phyloP scores from a whole-genome alignment of 2,113 vertebrate species.

The Naja naja region DNA sequence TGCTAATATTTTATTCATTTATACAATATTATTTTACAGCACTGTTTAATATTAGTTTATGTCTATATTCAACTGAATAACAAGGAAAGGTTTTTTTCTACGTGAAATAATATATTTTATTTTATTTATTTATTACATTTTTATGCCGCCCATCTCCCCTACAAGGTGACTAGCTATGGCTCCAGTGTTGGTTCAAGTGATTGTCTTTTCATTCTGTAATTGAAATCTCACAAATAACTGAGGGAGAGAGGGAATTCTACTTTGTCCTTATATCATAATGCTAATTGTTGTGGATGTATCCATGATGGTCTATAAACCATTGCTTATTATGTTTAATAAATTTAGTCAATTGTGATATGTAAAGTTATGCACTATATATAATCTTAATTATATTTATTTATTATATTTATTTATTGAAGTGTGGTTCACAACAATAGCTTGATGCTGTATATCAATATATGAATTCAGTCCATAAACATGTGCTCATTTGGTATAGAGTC shows the following conservation, averaged over 20 bases:
- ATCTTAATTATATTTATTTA: not conserved
- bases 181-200: too few relatives aligned
- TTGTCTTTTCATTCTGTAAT: not conserved
- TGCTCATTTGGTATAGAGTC: not conserved
- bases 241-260: not conserved
- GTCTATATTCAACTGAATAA: not conserved
- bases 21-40: not conserved
- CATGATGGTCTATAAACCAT: not conserved
- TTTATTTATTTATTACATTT: not conserved
- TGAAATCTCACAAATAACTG: not conserved
- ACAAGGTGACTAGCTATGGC: conserved; percentile 2
- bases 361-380: not conserved
- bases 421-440: not conserved
- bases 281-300: not conserved
- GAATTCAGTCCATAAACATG: not conserved
- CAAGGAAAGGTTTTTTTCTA: not conserved
- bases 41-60: not conserved
- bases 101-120: not conserved
- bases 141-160: not conserved
- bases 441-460: not conserved
- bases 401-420: not conserved
- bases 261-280: not conserved
- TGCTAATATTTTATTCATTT: not conserved
- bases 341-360: not conserved
- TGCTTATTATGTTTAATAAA: not conserved